Percentiles rank a stretch among this genome's conserved stretches.
Conservation (phyloP, 2,888 invertebrate genomes). For the Nomada ferruginata region DNA sequence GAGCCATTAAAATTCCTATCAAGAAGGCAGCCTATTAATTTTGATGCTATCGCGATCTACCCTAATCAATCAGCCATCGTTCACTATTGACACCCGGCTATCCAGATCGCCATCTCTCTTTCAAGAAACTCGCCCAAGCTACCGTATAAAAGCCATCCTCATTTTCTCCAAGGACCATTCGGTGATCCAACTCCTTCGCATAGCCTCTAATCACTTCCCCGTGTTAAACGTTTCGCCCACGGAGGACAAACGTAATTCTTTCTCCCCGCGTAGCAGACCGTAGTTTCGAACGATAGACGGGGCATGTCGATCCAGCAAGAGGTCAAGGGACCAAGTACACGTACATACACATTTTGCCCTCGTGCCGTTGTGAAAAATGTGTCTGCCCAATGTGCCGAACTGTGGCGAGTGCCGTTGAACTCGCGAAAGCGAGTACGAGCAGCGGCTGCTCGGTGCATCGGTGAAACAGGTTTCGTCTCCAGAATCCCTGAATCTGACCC, state of each 20-base stretch:
- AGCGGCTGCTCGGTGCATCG: slow-evolving; percentile 45
- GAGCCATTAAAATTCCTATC: not conserved
- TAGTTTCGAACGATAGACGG: slow-evolving; percentile 37
- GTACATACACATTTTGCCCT: slow-evolving; percentile 62
- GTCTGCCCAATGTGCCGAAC: slow-evolving; percentile 67
- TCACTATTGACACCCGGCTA: not conserved
- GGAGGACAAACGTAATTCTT: slow-evolving; percentile 17
- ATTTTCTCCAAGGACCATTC: not conserved
- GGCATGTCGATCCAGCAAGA: slow-evolving; percentile 30
- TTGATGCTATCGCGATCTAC: not conserved
- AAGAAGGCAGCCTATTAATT: not conserved
- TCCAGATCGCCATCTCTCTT: not conserved
- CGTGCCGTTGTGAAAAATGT: slow-evolving; percentile 64
- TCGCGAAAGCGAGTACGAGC: slow-evolving; percentile 35
- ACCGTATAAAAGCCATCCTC: not conserved
- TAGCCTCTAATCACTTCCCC: not conserved
- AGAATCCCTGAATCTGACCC: slow-evolving; percentile 67
- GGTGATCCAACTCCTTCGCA: not conserved
- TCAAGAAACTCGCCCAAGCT: not conserved
- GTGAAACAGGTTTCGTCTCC: slow-evolving; percentile 71
- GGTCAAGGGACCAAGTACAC: slow-evolving; percentile 53
- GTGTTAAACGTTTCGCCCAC: not conserved
- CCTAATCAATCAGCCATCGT: slow-evolving; percentile 15
- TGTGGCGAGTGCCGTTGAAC: slow-evolving; percentile 70
- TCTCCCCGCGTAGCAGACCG: slow-evolving; percentile 35